phyloP scores from a whole-genome alignment of 2,797 vertebrate genomes.

The Craterocephalus amniculus region DNA sequence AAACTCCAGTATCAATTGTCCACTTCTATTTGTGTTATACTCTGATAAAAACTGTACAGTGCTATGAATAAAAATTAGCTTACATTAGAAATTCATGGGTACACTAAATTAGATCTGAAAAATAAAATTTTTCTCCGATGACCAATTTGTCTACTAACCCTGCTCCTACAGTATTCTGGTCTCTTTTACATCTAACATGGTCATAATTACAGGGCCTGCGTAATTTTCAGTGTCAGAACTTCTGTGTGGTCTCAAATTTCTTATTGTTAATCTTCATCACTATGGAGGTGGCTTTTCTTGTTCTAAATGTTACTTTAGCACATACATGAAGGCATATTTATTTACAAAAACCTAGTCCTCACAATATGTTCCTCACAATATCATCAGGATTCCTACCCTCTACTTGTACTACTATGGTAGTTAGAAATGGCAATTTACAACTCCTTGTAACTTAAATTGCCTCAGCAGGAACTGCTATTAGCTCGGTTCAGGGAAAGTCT shows the following conservation, averaged over 20 bases:
- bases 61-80: background rate
- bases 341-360: background rate
- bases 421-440: background rate
- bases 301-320: background rate
- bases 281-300: background rate
- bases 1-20: background rate
- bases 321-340: background rate
- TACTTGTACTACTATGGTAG: background rate
- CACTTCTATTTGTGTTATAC: background rate
- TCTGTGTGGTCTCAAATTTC: background rate
- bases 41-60: background rate
- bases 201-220: background rate
- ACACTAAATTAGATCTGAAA: background rate
- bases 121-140: background rate
- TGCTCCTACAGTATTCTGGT: background rate
- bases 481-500: constrained; percentile 53
- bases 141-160: background rate
- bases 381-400: background rate
- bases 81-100: background rate
- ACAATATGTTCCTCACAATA: background rate
- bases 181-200: background rate
- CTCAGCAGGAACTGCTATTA: constrained; percentile 11
- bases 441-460: constrained; percentile 21
- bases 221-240: background rate
- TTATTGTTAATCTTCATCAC: background rate